phyloP scores from a whole-genome alignment of 2,797 vertebrate genomes.

The Peromyscus attwateri region DNA sequence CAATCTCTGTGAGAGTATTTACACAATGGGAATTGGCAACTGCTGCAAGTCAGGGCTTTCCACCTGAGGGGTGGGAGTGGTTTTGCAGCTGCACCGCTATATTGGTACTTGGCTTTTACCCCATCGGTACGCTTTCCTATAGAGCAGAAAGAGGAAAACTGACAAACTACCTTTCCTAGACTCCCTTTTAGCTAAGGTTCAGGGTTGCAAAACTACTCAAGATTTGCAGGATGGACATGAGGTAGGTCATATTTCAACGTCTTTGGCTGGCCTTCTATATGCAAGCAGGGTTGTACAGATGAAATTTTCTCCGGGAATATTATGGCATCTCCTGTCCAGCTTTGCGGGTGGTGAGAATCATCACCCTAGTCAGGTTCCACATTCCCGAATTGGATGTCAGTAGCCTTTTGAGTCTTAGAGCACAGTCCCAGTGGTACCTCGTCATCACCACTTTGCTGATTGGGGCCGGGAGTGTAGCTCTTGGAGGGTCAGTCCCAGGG shows the following conservation, averaged over 20 bases:
- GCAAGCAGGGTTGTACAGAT: neutral
- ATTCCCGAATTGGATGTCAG: neutral
- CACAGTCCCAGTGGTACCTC: neutral
- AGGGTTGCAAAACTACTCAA: neutral
- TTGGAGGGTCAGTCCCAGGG: neutral
- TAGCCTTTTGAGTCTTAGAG: neutral
- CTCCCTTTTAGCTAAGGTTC: constrained; percentile 19
- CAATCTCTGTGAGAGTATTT: neutral
- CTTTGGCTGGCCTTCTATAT: neutral
- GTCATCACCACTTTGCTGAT: neutral
- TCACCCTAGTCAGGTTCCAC: neutral
- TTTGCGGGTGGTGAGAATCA: neutral
- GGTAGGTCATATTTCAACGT: neutral
- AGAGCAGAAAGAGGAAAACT: neutral
- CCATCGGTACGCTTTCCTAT: neutral
- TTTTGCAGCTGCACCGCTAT: neutral
- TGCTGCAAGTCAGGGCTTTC: neutral
- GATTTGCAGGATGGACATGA: neutral
- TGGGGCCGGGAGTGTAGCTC: neutral
- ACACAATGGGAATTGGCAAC: constrained; percentile 27
- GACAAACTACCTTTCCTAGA: neutral
- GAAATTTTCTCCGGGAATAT: neutral
- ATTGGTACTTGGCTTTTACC: neutral
- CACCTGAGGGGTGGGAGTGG: neutral
- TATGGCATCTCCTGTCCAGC: neutral